Evolutionary conservation across 2,113 vertebrate genomes (phyloP).

Genomic region (Paraplagusia blochii): DNA sequence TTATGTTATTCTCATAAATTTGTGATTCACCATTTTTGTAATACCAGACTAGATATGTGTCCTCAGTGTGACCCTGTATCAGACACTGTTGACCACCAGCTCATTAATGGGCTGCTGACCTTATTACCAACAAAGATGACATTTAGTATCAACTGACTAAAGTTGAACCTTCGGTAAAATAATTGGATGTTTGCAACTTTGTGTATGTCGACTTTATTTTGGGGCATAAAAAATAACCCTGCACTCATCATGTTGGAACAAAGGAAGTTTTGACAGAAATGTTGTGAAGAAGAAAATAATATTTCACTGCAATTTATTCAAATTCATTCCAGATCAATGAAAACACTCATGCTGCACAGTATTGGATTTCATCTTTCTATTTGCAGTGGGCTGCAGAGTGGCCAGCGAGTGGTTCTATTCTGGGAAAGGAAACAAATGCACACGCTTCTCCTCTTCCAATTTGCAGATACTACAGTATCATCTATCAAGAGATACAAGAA

Average conservation of each 20-base stretch:
- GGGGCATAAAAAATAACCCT: neutral
- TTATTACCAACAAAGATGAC: slow-evolving; percentile 53
- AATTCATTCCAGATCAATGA: slow-evolving; percentile 6
- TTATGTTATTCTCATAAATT: too few species aligned
- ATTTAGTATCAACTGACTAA: slow-evolving; percentile 56
- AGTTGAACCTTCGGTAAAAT: slow-evolving; percentile 28
- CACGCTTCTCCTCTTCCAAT: slow-evolving; percentile 21
- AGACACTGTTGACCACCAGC: slow-evolving; percentile 22
- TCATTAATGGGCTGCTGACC: slow-evolving; percentile 42
- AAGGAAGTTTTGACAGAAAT: neutral
- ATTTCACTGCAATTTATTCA: neutral
- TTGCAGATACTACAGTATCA: slow-evolving; percentile 24
- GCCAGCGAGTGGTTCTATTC: slow-evolving; percentile 43
- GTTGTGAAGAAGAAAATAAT: neutral
- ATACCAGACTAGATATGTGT: neutral
- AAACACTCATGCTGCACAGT: slow-evolving; percentile 26
- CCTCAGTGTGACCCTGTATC: too few species aligned
- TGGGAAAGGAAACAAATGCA: slow-evolving; percentile 52
- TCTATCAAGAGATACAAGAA: neutral
- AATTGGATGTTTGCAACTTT: neutral
- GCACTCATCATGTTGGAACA: neutral
- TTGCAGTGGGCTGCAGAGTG: slow-evolving; percentile 21
- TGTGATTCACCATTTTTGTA: too few species aligned
- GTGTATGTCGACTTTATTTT: slow-evolving; percentile 5
- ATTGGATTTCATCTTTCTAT: slow-evolving; percentile 36